Conservation (phyloP, 2,888 invertebrate genomes). For the Norana najaformis region DNA sequence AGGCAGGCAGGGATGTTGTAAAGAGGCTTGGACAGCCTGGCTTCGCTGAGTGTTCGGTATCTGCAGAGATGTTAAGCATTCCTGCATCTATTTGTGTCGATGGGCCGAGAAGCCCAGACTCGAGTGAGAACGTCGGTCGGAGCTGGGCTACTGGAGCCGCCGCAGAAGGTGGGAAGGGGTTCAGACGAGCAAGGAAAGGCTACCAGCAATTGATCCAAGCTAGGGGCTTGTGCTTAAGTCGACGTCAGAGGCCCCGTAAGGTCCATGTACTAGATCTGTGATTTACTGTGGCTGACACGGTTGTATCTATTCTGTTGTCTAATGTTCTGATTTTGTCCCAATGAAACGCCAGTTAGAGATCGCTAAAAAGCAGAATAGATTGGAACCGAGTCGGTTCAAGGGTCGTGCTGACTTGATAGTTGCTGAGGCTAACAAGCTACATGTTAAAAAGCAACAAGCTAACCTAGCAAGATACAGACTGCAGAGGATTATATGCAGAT, state of each 20-base stretch:
- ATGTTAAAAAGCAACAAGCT: too few species aligned
- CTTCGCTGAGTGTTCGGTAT: neutral
- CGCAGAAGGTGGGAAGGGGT: neutral
- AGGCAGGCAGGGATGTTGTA: neutral
- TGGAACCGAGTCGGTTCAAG: too few species aligned
- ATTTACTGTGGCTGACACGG: neutral
- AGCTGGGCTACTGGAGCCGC: neutral
- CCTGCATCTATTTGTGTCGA: neutral
- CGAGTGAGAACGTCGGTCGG: neutral
- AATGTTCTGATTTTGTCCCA: too few species aligned
- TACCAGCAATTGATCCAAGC: neutral
- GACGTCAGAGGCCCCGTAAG: too few species aligned
- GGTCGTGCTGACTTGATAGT: too few species aligned
- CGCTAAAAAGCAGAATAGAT: too few species aligned
- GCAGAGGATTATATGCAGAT: too few species aligned
- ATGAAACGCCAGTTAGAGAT: too few species aligned
- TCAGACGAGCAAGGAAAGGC: neutral
- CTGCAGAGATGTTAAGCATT: neutral
- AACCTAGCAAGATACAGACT: too few species aligned
- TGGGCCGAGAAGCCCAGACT: neutral
- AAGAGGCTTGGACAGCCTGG: neutral
- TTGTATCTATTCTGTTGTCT: neutral
- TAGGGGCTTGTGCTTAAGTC: neutral
- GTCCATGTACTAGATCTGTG: neutral
- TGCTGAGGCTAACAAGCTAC: too few species aligned